phyloP scores from a whole-genome alignment of 2,888 invertebrate species.

The Eupithecia centaureata region DNA sequence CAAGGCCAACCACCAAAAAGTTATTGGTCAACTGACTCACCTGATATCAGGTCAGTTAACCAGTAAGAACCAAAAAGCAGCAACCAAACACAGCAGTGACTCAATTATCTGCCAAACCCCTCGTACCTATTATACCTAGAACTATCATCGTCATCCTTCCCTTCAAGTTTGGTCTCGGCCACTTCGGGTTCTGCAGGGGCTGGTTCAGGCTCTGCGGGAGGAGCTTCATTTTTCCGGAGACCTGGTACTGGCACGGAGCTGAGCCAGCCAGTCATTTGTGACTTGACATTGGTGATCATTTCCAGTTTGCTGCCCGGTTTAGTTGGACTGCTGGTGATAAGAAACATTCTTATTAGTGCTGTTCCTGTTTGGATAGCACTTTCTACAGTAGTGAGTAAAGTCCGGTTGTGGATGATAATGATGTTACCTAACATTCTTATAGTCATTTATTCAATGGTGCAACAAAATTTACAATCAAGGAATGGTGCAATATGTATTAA shows the following conservation, averaged over 20 bases:
- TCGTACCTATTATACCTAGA: conserved; percentile 92
- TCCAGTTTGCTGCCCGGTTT: conserved; percentile 89
- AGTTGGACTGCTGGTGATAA: conserved; percentile 84
- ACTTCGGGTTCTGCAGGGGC: conserved; percentile 74
- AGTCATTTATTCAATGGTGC: neutral
- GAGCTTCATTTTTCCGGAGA: conserved; percentile 86
- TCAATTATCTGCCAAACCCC: conserved; percentile 84
- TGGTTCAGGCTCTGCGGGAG: conserved; percentile 76
- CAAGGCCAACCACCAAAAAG: conserved; percentile 19
- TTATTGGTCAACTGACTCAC: conserved; percentile 5
- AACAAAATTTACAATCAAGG: too few species aligned
- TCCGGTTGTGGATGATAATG: neutral
- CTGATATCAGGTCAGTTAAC: conserved; percentile 3
- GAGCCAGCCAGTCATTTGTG: conserved; percentile 93
- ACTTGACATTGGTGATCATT: conserved; percentile 94
- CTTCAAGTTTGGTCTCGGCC: conserved; percentile 68
- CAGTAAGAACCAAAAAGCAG: conserved; percentile 26
- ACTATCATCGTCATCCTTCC: conserved; percentile 93
- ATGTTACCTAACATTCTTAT: neutral
- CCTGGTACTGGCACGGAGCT: conserved; percentile 90
- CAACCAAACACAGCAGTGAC: conserved; percentile 58
- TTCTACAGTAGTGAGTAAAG: neutral
- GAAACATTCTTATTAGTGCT: neutral
- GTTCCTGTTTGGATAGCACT: neutral
- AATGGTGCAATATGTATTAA: neutral